Evolutionary conservation across 2,888 invertebrate genomes (phyloP), one percentile per base, ranked within the genome.

Genomic region (Caenorhabditis becei): DNA sequence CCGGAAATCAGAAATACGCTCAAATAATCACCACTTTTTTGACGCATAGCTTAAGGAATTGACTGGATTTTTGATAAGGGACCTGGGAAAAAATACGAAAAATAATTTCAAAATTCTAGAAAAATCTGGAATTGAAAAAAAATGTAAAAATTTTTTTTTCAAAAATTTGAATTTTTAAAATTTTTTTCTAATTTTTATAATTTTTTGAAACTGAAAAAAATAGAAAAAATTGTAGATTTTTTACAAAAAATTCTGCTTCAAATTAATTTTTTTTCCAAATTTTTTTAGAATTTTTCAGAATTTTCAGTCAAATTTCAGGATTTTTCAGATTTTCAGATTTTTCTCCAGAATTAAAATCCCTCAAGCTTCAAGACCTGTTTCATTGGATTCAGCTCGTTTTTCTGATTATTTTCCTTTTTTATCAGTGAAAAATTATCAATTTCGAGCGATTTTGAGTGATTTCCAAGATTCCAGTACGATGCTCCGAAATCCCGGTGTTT

Each of bases 71-170:
- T n/a, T n/a, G n/a, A n/a, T n/a, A n/a, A n/a, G n/a, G n/a, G n/a
- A n/a, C n/a, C n/a, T n/a, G 3, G 16, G 44, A 44, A 44, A 44
- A 44, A 44, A 44, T 10, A 14, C 20, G 20, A 49, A 49, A 20
- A 49, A 49, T 3, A 49, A 10, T 23, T 47, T 47, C 3, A 47
- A 47, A 47, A 16, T 47, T 47, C 16, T 47, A 5, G 47, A 49
- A 49, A 49, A 49, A 49, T 44, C 16, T 18, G n/a, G n/a, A n/a
- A n/a, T 44, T n/a, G 32, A 32, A 23, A 49, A 49, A n/a, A 49
- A 49, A 49, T 49, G 3, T 23, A 49, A 49, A 18, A 49, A 10
- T 32, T 32, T 32, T 32, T 32, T 16, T 49, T 20, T 49, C 10
- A 49, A 49, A 49, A 49, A 20, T 49, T n/a, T n/a, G n/a, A n/a